phyloP scores from a whole-genome alignment of 2,888 invertebrate genomes.

The Eilema depressum region DNA sequence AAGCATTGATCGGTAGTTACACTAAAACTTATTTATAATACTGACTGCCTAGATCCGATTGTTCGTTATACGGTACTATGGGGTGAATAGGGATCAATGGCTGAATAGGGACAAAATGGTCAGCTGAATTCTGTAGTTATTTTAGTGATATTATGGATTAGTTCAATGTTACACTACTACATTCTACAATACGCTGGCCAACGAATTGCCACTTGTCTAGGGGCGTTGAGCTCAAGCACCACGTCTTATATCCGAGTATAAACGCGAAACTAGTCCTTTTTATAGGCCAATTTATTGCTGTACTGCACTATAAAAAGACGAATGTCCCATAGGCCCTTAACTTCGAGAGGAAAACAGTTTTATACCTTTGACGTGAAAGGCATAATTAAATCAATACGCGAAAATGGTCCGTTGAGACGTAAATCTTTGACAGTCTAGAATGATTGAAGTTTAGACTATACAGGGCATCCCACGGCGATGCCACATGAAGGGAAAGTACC shows the following conservation, averaged over 20 bases:
- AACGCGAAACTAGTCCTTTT: not conserved
- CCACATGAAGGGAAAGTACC: no score
- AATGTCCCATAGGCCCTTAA: not conserved
- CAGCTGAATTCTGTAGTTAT: no score
- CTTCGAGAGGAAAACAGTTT: not conserved
- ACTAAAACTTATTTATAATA: no score
- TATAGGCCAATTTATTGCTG: conserved; percentile 10
- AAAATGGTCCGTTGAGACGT: not conserved
- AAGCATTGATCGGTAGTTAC: no score
- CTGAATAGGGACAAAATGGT: no score
- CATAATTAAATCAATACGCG: not conserved
- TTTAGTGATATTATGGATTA: no score
- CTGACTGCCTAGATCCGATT: no score
- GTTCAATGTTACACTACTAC: no score
- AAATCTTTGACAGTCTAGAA: not conserved
- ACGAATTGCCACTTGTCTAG: no score
- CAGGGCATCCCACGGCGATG: no score
- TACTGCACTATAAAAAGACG: conserved; percentile 9
- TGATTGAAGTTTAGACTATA: not conserved
- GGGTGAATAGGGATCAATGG: no score
- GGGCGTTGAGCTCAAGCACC: not conserved
- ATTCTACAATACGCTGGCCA: not conserved
- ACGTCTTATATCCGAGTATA: not conserved
- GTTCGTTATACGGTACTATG: no score
- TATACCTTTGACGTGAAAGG: not conserved